A percentile compares a stretch with the other conserved stretches of the same genome.
Evolutionary conservation across 2,113 vertebrate genomes (phyloP).

Genomic region (Strix uralensis): DNA sequence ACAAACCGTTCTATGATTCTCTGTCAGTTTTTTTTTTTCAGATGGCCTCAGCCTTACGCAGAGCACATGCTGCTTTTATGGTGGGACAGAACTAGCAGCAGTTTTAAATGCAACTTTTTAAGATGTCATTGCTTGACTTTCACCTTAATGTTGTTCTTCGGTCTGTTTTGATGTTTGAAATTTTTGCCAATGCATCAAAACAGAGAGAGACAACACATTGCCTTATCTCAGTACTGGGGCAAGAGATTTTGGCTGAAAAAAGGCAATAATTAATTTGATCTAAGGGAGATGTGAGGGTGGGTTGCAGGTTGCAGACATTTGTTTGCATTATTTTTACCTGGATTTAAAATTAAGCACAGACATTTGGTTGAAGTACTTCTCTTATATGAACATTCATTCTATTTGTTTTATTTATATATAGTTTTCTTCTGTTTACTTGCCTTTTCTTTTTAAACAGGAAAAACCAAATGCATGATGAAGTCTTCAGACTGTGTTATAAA

Average conservation of each 20-base stretch:
- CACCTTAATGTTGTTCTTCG: background rate
- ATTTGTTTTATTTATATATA: background rate
- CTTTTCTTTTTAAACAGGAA: conserved; percentile 77
- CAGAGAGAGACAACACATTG: background rate
- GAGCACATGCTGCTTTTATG: background rate
- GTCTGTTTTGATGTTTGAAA: background rate
- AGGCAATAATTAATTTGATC: background rate
- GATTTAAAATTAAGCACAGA: background rate
- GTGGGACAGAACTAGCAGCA: background rate
- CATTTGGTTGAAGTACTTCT: background rate
- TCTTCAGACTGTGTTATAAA: conserved; percentile 98
- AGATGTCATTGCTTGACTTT: background rate
- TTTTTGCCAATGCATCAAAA: background rate
- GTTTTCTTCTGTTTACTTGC: background rate
- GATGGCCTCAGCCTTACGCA: background rate
- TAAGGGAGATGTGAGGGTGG: background rate
- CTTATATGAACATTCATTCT: background rate
- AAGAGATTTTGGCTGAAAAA: background rate
- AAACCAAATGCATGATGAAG: conserved; percentile 99
- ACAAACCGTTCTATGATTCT: no score
- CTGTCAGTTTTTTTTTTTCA: background rate
- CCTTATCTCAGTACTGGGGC: background rate
- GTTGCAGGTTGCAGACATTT: background rate
- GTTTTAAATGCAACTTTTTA: background rate
- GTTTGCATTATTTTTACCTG: background rate